These are phyloP conservation scores for Bambusicola thoracicus DNA, from an alignment of 2,113 vertebrate genomes.

Conservation along the genomic window DNA sequence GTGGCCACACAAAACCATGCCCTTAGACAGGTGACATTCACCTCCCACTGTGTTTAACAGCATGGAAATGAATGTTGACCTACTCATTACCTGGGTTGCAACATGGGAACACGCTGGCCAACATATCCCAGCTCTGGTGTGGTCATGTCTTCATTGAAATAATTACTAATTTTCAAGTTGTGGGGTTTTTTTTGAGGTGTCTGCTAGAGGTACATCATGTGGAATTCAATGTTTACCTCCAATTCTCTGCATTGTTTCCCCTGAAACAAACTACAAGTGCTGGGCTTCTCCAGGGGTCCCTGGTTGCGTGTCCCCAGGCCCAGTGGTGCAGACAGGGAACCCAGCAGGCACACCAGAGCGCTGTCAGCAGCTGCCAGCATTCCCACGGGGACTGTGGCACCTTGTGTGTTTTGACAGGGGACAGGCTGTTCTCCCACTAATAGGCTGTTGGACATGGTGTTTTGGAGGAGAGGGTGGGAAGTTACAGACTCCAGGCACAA, in stretches of 20 bases:
- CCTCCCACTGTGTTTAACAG: background rate
- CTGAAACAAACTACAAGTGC: background rate
- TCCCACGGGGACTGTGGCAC: slow-evolving; percentile 33
- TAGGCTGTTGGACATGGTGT: slow-evolving; percentile 50
- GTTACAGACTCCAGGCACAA: slow-evolving; percentile 41
- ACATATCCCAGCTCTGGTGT: background rate
- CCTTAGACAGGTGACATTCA: background rate
- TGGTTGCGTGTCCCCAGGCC: background rate
- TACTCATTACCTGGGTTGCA: background rate
- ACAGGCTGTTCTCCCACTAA: slow-evolving; percentile 56
- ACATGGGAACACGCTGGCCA: background rate
- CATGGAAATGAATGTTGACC: background rate
- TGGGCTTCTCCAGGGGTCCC: background rate
- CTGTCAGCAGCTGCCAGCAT: background rate
- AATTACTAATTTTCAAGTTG: background rate
- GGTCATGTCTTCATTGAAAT: background rate
- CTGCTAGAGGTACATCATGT: background rate
- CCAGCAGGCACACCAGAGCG: background rate
- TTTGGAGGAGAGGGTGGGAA: slow-evolving; percentile 32
- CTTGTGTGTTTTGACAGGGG: slow-evolving; percentile 67
- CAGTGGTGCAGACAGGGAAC: background rate
- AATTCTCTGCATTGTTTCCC: background rate
- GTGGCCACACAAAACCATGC: accelerated
- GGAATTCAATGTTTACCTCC: background rate
- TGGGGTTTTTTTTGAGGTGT: accelerated